Percentiles rank a stretch among this genome's conserved stretches.
Conservation (phyloP, 2,113 vertebrate genomes). For the Bufo bufo region DNA sequence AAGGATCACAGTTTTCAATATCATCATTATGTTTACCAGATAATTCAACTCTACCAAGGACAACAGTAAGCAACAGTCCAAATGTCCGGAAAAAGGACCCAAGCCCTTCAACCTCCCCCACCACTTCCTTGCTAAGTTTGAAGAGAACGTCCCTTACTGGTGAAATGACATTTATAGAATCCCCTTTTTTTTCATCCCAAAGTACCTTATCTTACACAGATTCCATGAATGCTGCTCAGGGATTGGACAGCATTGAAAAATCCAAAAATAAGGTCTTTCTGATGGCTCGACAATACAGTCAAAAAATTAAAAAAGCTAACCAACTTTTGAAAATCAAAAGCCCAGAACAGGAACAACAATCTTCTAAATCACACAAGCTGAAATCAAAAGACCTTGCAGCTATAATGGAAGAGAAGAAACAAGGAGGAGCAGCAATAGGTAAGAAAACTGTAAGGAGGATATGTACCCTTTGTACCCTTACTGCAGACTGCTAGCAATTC, state of each 20-base stretch:
- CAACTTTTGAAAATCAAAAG: slow-evolving; percentile 92
- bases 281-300: slow-evolving; percentile 97
- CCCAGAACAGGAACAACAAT: slow-evolving; percentile 83
- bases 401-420: slow-evolving; percentile 96
- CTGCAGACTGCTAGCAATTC: no score
- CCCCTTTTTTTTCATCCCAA: slow-evolving; percentile 72
- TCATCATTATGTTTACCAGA: slow-evolving; percentile 75
- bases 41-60: slow-evolving; percentile 75
- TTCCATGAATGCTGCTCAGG: slow-evolving; percentile 70
- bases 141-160: slow-evolving; percentile 77
- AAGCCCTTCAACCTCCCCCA: slow-evolving; percentile 72
- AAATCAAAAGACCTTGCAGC: slow-evolving; percentile 88
- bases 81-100: slow-evolving; percentile 79
- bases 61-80: slow-evolving; percentile 74
- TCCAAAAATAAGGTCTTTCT: slow-evolving; percentile 89
- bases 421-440: slow-evolving; percentile 96
- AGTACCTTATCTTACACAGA: slow-evolving; percentile 71
- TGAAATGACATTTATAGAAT: slow-evolving; percentile 76
- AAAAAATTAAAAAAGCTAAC: slow-evolving; percentile 98
- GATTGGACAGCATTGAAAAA: slow-evolving; percentile 80
- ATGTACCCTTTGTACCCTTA: no score
- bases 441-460: slow-evolving; percentile 53
- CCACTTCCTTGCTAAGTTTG: slow-evolving; percentile 73
- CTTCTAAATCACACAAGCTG: slow-evolving; percentile 70
- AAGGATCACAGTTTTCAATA: slow-evolving; percentile 68